Evolutionary conservation across 2,797 vertebrate species (phyloP).

Genomic region (Gallirallus australis): DNA sequence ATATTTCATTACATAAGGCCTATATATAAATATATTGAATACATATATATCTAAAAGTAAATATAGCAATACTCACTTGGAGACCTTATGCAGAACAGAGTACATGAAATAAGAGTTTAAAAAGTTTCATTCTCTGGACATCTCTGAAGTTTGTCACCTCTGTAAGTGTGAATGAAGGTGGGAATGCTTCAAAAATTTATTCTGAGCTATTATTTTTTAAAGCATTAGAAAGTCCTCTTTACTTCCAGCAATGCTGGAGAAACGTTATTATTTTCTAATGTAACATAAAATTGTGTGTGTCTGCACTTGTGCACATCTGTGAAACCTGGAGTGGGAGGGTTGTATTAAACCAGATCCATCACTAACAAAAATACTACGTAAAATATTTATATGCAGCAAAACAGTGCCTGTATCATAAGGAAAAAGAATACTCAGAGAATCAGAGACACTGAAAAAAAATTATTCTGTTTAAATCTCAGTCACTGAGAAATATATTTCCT

Average conservation of each 20-base stretch:
- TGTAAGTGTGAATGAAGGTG: background rate
- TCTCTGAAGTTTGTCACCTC: background rate
- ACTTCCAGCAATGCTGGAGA: background rate
- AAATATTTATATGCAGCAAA: background rate
- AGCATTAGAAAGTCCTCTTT: background rate
- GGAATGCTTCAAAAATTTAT: background rate
- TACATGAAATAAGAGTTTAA: background rate
- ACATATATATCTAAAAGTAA: background rate
- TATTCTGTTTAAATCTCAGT: background rate
- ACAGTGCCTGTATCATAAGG: background rate
- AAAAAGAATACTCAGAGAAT: background rate
- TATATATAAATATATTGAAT: background rate
- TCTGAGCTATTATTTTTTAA: background rate
- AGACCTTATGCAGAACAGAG: background rate
- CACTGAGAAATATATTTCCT: background rate
- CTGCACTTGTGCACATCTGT: background rate
- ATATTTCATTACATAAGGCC: background rate
- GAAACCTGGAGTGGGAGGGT: background rate
- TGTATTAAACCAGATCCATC: background rate
- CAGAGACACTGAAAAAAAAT: background rate
- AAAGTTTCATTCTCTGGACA: background rate
- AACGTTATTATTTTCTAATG: background rate
- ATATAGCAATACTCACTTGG: background rate
- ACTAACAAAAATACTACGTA: background rate
- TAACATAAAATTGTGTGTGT: fast-evolving